phyloP scores from a whole-genome alignment of 2,888 invertebrate genomes.

The Chromoteleia sp. region DNA sequence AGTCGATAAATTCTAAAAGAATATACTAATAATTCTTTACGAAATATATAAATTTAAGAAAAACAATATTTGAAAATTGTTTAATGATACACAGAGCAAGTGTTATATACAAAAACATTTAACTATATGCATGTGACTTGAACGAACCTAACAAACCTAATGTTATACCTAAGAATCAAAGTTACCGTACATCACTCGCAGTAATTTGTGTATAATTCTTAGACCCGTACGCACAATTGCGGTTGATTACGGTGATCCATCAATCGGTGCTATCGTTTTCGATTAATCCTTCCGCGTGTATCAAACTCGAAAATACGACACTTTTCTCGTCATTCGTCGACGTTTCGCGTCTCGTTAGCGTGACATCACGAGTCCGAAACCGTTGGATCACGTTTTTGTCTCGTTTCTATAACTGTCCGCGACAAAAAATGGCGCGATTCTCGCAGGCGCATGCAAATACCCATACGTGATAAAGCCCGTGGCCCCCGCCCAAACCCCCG shows the following conservation, averaged over 20 bases:
- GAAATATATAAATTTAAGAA: no score
- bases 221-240: slow-evolving; percentile 20
- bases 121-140: no score
- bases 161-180: no score
- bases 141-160: no score
- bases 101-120: no score
- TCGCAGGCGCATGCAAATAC: slow-evolving; percentile 30
- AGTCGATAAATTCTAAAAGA: no score
- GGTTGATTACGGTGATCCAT: slow-evolving; percentile 34
- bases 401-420: slow-evolving; percentile 26
- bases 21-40: no score
- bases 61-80: no score
- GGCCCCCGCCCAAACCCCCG: slow-evolving; percentile 3
- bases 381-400: slow-evolving; percentile 26
- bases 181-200: slow-evolving; percentile 8
- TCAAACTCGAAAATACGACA: slow-evolving; percentile 23
- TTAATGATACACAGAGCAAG: no score
- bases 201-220: slow-evolving; percentile 19
- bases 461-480: no score
- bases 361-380: slow-evolving; percentile 4
- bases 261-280: no score
- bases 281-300: slow-evolving; percentile 5
- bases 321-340: slow-evolving; percentile 49
- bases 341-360: slow-evolving; percentile 47
- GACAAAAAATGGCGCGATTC: slow-evolving; percentile 11